Percentiles rank a stretch among this genome's conserved stretches.
Evolutionary conservation across 2,113 vertebrate species (phyloP).

Genomic region (Gopherus evgoodei): DNA sequence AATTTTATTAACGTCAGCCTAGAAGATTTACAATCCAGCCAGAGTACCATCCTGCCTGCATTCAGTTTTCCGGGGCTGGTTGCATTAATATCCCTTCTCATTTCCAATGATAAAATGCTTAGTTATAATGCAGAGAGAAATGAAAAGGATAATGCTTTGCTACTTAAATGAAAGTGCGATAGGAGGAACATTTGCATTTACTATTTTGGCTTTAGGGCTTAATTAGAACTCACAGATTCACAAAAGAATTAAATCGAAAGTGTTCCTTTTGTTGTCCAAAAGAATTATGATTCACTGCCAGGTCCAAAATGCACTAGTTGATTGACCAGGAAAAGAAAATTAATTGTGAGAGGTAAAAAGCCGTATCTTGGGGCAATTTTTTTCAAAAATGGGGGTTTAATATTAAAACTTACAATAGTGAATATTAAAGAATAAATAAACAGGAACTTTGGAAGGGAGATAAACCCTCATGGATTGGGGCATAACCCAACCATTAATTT

Average conservation of each 20-base stretch:
- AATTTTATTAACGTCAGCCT: slow-evolving; percentile 54
- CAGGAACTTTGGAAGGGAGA: not conserved
- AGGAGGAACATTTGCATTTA: not conserved
- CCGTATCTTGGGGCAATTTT: rapidly evolving
- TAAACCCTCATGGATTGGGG: not conserved
- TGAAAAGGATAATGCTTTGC: not conserved
- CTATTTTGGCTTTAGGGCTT: not conserved
- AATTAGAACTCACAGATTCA: not conserved
- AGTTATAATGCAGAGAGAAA: not conserved
- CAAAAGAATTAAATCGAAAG: not conserved
- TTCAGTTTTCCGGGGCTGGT: not conserved
- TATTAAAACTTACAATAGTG: not conserved
- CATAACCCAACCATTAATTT: not conserved
- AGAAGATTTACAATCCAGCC: slow-evolving; percentile 23
- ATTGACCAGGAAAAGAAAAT: not conserved
- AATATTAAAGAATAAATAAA: rapidly evolving
- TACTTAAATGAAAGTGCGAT: not conserved
- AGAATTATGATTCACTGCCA: not conserved
- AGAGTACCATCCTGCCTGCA: not conserved
- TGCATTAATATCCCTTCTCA: slow-evolving; percentile 15
- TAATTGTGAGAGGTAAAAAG: not conserved
- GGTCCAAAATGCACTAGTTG: not conserved
- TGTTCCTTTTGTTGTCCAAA: not conserved
- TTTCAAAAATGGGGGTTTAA: not conserved
- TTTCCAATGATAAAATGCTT: slow-evolving; percentile 35